Evolutionary conservation across 2,113 vertebrate genomes (phyloP), one percentile per base, ranked within the genome.

Genomic region (Glaucomys volans): DNA sequence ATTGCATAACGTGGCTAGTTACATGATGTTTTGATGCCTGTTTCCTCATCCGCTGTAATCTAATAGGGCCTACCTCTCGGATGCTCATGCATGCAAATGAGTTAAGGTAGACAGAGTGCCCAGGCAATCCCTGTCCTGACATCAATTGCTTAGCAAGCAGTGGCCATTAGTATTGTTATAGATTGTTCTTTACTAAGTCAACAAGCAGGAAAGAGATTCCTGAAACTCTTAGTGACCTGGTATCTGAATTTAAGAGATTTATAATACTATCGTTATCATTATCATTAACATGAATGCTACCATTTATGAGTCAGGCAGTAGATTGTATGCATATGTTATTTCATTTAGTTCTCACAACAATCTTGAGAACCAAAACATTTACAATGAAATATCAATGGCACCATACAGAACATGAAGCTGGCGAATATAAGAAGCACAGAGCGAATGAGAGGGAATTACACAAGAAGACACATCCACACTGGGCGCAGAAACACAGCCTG

Each of bases 121-220:
- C 8, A 17, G 59, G 37, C 10, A 71, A n/a, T 32, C 94, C 81
- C 95, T 76, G 44, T n/a, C 37, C 3, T 5, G 2, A 76, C 40
- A 76, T 32, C 88, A 44, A 52, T 40, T 26, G 47, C 26, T 52
- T 40, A 76, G 8, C 22, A 67, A 71, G 44, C 50, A 75, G 22
- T 37, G 59, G 83, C 17, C 42, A 66, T 42, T 50, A 6, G 52
- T 57, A 24, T 64, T 64, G 6, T 79, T 50, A 52, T n/a, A n/a
- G 69, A 18, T n/a, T 93, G 4, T 74, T 90, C 16, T 95, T 95
- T 37, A 69, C 28, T 37, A 74, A 95, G 82, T 75, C 47, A 75
- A 62, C 20, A 59, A 76, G 37, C 18, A 83, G 50, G 62, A 76
- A 87, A 74, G 50, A 95, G 67, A 42, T 90, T 74, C 66, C 62